phyloP scores from a whole-genome alignment of 2,113 vertebrate species.

The Oncorhynchus keta region DNA sequence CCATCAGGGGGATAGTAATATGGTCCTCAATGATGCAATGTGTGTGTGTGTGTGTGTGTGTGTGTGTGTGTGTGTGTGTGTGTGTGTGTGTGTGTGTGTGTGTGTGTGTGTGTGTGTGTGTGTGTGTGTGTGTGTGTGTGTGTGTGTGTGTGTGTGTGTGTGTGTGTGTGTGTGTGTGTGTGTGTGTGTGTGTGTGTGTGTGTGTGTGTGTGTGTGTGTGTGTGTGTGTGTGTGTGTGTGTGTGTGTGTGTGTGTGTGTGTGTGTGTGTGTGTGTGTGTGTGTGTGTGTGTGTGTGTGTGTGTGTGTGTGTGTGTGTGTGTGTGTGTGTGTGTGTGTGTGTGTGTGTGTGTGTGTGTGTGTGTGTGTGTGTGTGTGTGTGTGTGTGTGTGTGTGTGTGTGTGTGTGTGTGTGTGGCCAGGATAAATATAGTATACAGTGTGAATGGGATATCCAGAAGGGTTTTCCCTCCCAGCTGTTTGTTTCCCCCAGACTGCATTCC shows the following conservation, averaged over 20 bases:
- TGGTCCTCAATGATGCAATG: constrained; percentile 56
- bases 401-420: constrained; percentile 19
- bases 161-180: not conserved
- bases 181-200: too few relatives aligned
- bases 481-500: constrained; percentile 59
- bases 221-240: not conserved
- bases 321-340: too few relatives aligned
- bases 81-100: not conserved
- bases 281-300: too few relatives aligned
- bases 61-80: too few relatives aligned
- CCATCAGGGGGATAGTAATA: constrained; percentile 71
- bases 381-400: too few relatives aligned
- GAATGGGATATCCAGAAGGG: constrained; percentile 68
- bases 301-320: too few relatives aligned
- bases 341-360: not conserved
- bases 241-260: too few relatives aligned
- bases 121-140: too few relatives aligned
- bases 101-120: not conserved
- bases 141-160: too few relatives aligned
- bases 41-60: too few relatives aligned
- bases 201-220: too few relatives aligned
- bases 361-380: too few relatives aligned
- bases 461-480: constrained; percentile 32
- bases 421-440: constrained; percentile 78
- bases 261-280: accelerated